A percentile compares a stretch with the other conserved stretches of the same genome.
Evolutionary conservation across 2,888 invertebrate genomes (phyloP).

Genomic region (Acrocyrtus sp.): DNA sequence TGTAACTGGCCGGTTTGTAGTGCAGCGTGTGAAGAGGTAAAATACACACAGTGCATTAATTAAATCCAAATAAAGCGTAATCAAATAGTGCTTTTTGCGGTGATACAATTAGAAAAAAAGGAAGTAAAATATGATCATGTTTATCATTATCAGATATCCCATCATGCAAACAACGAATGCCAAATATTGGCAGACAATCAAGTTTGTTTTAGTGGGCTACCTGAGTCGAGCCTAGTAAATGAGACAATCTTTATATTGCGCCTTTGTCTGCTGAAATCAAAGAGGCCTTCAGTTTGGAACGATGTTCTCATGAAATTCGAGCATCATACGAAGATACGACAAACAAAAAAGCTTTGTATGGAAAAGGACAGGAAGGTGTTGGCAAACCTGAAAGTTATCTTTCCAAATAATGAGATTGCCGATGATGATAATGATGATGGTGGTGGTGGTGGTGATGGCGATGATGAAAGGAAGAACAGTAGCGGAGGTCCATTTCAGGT

Average conservation of each 20-base stretch:
- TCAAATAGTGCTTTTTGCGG: no score
- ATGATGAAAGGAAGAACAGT: neutral
- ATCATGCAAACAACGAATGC: slow-evolving; percentile 57
- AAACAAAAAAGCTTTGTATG: slow-evolving; percentile 48
- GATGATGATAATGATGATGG: slow-evolving; percentile 11
- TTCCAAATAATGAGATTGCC: neutral
- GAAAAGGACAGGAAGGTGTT: slow-evolving; percentile 54
- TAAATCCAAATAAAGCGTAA: neutral
- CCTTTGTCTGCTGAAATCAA: slow-evolving; percentile 43
- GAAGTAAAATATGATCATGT: neutral
- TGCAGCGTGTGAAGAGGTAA: slow-evolving; percentile 41
- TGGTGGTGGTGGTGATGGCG: slow-evolving; percentile 6
- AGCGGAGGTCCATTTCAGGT: slow-evolving; percentile 17
- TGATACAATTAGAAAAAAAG: neutral
- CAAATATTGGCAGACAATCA: slow-evolving; percentile 39
- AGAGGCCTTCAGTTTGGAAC: slow-evolving; percentile 32
- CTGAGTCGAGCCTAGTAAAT: slow-evolving; percentile 39
- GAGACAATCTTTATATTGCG: slow-evolving; percentile 56
- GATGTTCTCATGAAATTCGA: slow-evolving; percentile 54
- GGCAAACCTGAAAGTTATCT: slow-evolving; percentile 40
- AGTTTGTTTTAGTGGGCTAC: slow-evolving; percentile 21
- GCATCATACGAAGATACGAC: slow-evolving; percentile 50
- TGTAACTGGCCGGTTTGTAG: slow-evolving; percentile 53
- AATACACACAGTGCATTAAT: neutral
- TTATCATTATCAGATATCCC: slow-evolving; percentile 25